Base-by-base conservation (phyloP, 2,888 invertebrate species). In the Alsophila aescularia region DNA sequence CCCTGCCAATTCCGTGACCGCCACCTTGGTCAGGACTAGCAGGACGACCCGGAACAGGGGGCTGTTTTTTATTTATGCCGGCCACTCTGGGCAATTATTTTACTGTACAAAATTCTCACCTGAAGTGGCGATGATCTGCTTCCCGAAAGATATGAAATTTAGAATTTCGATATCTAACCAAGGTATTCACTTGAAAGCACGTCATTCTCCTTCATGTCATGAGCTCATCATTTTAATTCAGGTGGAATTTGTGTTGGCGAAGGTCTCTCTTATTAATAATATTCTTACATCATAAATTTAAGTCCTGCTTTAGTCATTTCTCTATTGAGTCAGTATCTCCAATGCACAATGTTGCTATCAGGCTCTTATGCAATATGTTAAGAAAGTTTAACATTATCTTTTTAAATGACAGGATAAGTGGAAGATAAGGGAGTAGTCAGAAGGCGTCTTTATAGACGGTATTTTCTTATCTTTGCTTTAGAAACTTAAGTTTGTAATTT, bases 301-400 rank as follows among this genome's bases (percentile, higher is more conserved):
- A n/a, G 40, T 53, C 36, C 32, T 41, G n/a, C 35, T 40, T 36
- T 42, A 53, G 53, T 53, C 32, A 53, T 42, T 42, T 53, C 31
- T 41, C 32, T 39, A 40, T 18, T 49, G 49, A 39, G 36, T 43
- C 43, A 40, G 39, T 16, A 21, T 13, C 31, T 16, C n/a, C 36
- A 48, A 32, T 35, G 18, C 14, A 47, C 47, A 53, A 52, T 52
- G 47, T 48, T 10, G 32, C 16, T 51, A 47, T 53, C 53, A 5
- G n/a, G 18, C 36, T 4, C 43, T 54, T 54, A 29, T 12, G 16
- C 49, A 44, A 49, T 49, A 18, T 35, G 54, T 49, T 48, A 16
- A 31, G 16, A 39, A 54, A 43, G 27, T 37, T 53, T 35, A 15
- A 31, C 48, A 48, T 43, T 48, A 48, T 42, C 41, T 41, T 52